phyloP scores from a whole-genome alignment of 1,140 invertebrate genomes.

The Steinernema feltiae region DNA sequence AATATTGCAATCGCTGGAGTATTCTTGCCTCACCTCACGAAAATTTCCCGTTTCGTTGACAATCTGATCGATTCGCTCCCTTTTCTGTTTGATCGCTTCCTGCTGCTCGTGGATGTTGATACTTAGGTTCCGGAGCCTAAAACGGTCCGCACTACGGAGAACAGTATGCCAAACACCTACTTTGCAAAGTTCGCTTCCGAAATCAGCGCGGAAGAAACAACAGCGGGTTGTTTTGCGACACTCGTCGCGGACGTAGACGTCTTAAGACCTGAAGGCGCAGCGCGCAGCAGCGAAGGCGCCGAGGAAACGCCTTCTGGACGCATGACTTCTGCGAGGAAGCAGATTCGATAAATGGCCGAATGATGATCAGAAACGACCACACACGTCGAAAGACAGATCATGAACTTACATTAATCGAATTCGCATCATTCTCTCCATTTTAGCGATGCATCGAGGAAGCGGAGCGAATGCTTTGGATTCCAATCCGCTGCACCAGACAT shows the following conservation, averaged over 20 bases:
- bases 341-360: not conserved
- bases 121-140: not conserved
- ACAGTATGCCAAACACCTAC: not conserved
- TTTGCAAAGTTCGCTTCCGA: not conserved
- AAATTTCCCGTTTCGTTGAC: not conserved
- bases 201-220: not conserved
- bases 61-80: not conserved
- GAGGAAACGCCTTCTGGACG: not conserved
- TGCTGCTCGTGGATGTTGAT: not conserved
- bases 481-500: not conserved
- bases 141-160: not conserved
- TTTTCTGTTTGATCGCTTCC: not conserved
- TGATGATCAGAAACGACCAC: not conserved
- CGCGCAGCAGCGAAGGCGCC: not conserved
- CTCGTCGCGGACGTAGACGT: not conserved
- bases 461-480: not conserved
- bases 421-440: not conserved
- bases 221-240: not conserved
- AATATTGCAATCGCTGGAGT: not conserved
- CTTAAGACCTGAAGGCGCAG: not conserved
- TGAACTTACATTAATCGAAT: not conserved
- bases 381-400: not conserved
- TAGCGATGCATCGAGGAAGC: not conserved
- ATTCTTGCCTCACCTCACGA: not conserved
- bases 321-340: not conserved